Percentiles rank a stretch among this genome's conserved stretches.
Evolutionary conservation across 35 echinoderm and acorn worm genomes (phyloP).

Genomic region (Amphiura filiformis): DNA sequence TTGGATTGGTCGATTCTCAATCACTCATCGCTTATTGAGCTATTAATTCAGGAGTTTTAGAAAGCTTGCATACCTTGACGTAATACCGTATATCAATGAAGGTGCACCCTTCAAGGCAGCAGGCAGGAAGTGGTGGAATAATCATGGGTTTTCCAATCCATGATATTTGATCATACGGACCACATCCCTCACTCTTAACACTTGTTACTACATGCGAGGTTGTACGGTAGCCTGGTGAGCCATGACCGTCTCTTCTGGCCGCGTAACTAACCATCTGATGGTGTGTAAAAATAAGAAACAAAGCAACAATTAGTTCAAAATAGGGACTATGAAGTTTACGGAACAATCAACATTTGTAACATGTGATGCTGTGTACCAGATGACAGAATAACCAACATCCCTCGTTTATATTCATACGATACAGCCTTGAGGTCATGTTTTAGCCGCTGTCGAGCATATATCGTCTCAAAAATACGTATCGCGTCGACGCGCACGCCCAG

Average conservation of each 20-base stretch:
- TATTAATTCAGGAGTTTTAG: too few species aligned
- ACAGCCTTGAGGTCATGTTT: too few species aligned
- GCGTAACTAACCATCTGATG: conserved; percentile 78
- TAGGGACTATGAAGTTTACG: too few species aligned
- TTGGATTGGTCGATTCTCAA: too few species aligned
- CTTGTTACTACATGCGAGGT: conserved; percentile 86
- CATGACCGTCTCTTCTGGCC: conserved; percentile 82
- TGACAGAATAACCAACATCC: too few species aligned
- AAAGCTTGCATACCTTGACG: conserved; percentile 95
- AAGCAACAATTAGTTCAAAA: background rate
- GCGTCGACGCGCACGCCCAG: too few species aligned
- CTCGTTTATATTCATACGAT: too few species aligned
- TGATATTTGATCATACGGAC: conserved; percentile 41
- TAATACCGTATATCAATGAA: conserved; percentile 96
- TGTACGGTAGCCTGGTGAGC: conserved; percentile 64
- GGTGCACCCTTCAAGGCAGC: conserved; percentile 70
- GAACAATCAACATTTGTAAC: too few species aligned
- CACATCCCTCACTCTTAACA: conserved; percentile 73
- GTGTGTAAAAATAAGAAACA: conserved; percentile 17
- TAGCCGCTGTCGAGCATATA: too few species aligned
- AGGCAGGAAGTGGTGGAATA: conserved; percentile 80
- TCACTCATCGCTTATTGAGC: too few species aligned
- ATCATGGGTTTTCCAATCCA: conserved; percentile 82
- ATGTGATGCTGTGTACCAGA: too few species aligned
- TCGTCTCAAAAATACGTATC: too few species aligned